phyloP scores from a whole-genome alignment of 1,140 invertebrate species.

The Drosophila biarmipes region DNA sequence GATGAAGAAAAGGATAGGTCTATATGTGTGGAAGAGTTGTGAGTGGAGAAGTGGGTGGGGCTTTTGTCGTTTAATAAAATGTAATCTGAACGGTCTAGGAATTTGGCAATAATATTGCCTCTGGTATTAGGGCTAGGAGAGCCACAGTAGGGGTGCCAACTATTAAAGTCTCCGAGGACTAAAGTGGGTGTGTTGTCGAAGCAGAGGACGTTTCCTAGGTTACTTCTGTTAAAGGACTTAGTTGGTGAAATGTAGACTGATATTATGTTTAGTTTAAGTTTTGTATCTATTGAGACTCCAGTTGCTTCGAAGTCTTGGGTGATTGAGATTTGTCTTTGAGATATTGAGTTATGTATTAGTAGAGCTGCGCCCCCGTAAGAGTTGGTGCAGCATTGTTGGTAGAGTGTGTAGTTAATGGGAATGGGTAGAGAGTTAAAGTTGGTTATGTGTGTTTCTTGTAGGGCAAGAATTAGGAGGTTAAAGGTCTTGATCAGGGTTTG shows the following conservation, averaged over 20 bases:
- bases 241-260: background rate
- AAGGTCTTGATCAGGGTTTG: background rate
- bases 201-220: background rate
- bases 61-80: constrained; percentile 2
- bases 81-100: constrained; percentile 1
- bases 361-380: background rate
- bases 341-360: background rate
- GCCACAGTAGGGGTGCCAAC: background rate
- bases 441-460: no score
- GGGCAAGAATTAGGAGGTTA: no score
- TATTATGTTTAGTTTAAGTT: constrained; percentile 1
- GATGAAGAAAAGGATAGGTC: background rate
- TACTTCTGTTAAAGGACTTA: background rate
- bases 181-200: background rate
- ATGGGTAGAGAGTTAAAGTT: no score
- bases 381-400: constrained; percentile 1
- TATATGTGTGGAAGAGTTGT: background rate
- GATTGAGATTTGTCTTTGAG: background rate
- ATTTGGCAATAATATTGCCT: constrained; percentile 3
- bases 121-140: background rate
- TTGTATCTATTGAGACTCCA: background rate
- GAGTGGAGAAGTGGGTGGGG: background rate
- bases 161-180: background rate
- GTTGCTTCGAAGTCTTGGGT: background rate
- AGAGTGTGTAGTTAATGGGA: background rate